phyloP scores from a whole-genome alignment of 2,797 vertebrate species.

The Scarus forsteni region DNA sequence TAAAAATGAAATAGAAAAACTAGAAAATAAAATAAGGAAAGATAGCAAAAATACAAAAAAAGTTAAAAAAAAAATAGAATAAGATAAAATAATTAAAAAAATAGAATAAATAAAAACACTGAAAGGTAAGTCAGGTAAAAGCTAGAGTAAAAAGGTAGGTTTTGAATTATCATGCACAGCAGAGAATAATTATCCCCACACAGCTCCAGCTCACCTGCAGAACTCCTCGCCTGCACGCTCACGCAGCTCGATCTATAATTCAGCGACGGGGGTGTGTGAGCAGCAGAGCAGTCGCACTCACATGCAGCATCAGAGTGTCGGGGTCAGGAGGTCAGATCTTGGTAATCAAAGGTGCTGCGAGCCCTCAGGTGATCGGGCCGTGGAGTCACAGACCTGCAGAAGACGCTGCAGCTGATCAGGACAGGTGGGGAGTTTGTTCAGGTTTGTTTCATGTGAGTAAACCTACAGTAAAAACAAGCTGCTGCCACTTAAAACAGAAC shows the following conservation, averaged over 20 bases:
- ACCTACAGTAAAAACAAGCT: conserved; percentile 9
- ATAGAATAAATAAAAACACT: too few relatives aligned
- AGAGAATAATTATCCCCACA: conserved; percentile 44
- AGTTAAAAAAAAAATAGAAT: too few relatives aligned
- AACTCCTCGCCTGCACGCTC: conserved; percentile 33
- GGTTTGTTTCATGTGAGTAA: conserved; percentile 19
- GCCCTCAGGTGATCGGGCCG: conserved; percentile 33
- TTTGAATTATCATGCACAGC: conserved; percentile 64
- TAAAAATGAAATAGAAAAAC: too few relatives aligned
- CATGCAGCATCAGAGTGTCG: conserved; percentile 52
- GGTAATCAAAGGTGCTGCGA: conserved; percentile 54
- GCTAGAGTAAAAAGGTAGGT: too few relatives aligned
- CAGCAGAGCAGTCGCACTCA: conserved; percentile 19
- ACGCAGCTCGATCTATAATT: conserved; percentile 67
- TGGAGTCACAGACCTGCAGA: conserved; percentile 5
- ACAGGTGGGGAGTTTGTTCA: conserved; percentile 24
- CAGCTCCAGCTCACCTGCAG: conserved; percentile 47
- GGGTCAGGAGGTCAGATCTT: conserved; percentile 66
- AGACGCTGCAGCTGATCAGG: background rate
- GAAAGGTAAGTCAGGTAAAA: too few relatives aligned
- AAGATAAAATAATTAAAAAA: too few relatives aligned
- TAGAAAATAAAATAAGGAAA: too few relatives aligned
- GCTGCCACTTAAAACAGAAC: conserved; percentile 15
- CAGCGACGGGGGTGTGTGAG: conserved; percentile 51
- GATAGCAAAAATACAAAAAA: too few relatives aligned